Conservation (phyloP, 2,113 vertebrate species). For the Aix galericulata region DNA sequence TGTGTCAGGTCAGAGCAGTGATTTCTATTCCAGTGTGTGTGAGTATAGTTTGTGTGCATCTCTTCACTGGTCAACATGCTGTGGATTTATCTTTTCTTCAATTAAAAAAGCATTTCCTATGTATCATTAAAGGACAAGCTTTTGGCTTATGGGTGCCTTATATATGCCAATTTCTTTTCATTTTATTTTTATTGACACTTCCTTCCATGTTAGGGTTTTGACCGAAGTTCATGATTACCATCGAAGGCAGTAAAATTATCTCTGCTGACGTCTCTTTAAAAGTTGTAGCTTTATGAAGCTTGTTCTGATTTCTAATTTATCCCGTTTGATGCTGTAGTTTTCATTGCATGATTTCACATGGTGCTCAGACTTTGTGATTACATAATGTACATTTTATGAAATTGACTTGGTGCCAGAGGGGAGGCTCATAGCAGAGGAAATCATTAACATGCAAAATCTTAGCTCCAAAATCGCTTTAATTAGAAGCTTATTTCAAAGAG, state of each 20-base stretch:
- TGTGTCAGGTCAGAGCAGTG: neutral
- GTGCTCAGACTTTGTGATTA: constrained; percentile 30
- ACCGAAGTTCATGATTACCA: neutral
- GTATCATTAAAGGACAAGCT: neutral
- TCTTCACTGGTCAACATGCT: neutral
- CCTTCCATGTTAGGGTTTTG: neutral
- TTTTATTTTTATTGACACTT: neutral
- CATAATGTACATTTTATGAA: neutral
- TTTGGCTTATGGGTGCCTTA: neutral
- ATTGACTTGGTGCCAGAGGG: constrained; percentile 8
- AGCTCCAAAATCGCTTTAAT: constrained; percentile 4
- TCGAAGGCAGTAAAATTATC: neutral
- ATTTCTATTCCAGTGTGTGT: neutral
- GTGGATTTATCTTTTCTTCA: neutral
- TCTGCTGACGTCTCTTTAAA: neutral
- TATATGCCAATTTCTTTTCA: neutral
- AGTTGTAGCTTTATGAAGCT: neutral
- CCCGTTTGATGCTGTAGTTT: neutral
- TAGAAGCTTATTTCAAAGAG: constrained; percentile 38
- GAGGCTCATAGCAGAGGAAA: constrained; percentile 43
- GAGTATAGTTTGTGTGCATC: neutral
- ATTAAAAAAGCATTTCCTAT: neutral
- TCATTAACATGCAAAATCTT: constrained; percentile 23
- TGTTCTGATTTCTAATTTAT: neutral
- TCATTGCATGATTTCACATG: neutral